Conservation (phyloP, 2,888 invertebrate genomes). For the Actias luna region DNA sequence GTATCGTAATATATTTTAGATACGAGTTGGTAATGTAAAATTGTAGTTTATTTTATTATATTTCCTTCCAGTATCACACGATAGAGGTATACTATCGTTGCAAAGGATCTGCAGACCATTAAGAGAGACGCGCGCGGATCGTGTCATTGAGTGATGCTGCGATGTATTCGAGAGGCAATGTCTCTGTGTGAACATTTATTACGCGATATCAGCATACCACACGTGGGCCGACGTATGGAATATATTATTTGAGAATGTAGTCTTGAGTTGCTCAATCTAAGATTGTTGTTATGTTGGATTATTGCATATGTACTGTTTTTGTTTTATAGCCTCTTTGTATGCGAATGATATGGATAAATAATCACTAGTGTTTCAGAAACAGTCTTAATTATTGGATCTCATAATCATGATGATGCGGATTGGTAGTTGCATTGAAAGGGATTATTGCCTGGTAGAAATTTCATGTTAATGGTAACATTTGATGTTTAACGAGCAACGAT, state of each 20-base stretch:
- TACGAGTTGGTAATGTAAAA: neutral
- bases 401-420: too few species aligned
- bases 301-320: neutral
- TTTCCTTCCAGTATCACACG: conserved; percentile 1
- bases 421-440: too few species aligned
- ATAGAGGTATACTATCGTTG: conserved; percentile 17
- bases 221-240: conserved; percentile 33
- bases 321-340: neutral
- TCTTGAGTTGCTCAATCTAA: conserved; percentile 16
- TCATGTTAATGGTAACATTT: too few species aligned
- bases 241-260: conserved; percentile 27
- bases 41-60: conserved; percentile 6
- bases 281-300: conserved; percentile 12
- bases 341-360: neutral
- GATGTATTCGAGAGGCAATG: conserved; percentile 28
- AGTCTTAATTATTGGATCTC: too few species aligned
- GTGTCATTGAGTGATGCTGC: conserved; percentile 36
- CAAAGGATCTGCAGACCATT: conserved; percentile 19
- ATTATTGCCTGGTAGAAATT: too few species aligned
- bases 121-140: conserved; percentile 17
- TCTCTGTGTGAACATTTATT: conserved; percentile 28
- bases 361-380: too few species aligned
- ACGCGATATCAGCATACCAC: conserved; percentile 20
- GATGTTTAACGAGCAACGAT: too few species aligned
- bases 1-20: neutral